phyloP scores from a whole-genome alignment of 1,140 invertebrate species.

The Choristoneura fumiferana region DNA sequence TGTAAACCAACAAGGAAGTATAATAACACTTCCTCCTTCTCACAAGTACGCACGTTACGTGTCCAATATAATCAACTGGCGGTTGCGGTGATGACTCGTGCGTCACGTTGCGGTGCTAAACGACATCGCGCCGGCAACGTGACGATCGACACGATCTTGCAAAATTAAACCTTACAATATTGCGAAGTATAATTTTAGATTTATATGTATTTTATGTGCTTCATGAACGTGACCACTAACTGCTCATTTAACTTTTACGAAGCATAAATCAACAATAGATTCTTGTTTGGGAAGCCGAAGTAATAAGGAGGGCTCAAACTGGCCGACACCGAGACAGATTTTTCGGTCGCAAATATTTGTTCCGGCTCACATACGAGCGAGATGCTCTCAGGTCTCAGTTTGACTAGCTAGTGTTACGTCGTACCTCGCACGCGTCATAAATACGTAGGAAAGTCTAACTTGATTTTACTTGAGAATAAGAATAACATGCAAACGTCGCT shows the following conservation, averaged over 20 bases:
- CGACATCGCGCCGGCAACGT: conserved; percentile 3
- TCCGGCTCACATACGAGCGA: conserved; percentile 4
- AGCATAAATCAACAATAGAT: background rate
- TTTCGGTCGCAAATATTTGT: conserved; percentile 1
- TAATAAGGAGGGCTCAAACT: conserved; percentile 5
- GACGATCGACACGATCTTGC: conserved; percentile 21
- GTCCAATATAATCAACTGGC: conserved; percentile 32
- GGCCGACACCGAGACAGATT: background rate
- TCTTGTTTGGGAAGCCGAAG: background rate
- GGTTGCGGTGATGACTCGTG: conserved; percentile 25
- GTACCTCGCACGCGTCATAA: background rate
- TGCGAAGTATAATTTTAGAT: background rate
- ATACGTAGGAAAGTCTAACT: conserved; percentile 6
- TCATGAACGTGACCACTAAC: background rate
- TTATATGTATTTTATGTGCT: background rate
- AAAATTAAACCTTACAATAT: conserved; percentile 14
- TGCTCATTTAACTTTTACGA: background rate
- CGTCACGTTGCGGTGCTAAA: conserved; percentile 8
- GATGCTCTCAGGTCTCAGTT: background rate
- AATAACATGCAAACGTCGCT: background rate
- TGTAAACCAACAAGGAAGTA: conserved; percentile 54
- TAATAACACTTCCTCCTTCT: conserved; percentile 15
- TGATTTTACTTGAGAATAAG: conserved; percentile 13
- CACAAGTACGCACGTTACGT: conserved; percentile 21
- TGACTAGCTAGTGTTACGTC: conserved; percentile 1